Evolutionary conservation across 1,140 invertebrate species (phyloP).

Genomic region (Cydia splendana): DNA sequence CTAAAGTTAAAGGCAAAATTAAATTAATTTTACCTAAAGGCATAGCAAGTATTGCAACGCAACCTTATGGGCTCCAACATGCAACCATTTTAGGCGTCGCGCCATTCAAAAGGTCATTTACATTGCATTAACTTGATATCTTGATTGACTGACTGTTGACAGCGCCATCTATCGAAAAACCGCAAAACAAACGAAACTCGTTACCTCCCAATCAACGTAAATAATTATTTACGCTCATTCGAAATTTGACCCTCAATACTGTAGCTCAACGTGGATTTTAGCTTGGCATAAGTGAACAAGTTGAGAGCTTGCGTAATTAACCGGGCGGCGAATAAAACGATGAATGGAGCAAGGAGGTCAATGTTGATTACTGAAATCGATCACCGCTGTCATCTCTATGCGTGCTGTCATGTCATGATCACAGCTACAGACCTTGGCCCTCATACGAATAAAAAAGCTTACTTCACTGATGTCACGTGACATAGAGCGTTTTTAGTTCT

Average conservation of each 20-base stretch:
- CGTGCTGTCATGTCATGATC: constrained; percentile 15
- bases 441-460: constrained; percentile 8
- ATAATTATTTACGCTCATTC: not conserved
- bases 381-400: constrained; percentile 12
- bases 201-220: not conserved
- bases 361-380: constrained; percentile 19
- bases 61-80: not conserved
- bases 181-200: not conserved
- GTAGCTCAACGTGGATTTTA: not conserved
- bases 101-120: not conserved
- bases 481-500: not conserved
- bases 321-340: not conserved
- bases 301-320: not conserved
- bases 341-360: constrained; percentile 13
- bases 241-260: not conserved
- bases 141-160: not conserved
- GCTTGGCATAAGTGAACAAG: not conserved
- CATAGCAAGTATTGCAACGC: not conserved
- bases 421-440: not conserved
- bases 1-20: not conserved
- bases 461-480: not conserved
- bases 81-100: not conserved
- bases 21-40: not conserved
- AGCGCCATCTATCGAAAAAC: not conserved
- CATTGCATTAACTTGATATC: not conserved